Percentiles rank a stretch among this genome's conserved stretches.
Conservation (phyloP, 2,113 vertebrate species). For the Cranoglanis bouderius region DNA sequence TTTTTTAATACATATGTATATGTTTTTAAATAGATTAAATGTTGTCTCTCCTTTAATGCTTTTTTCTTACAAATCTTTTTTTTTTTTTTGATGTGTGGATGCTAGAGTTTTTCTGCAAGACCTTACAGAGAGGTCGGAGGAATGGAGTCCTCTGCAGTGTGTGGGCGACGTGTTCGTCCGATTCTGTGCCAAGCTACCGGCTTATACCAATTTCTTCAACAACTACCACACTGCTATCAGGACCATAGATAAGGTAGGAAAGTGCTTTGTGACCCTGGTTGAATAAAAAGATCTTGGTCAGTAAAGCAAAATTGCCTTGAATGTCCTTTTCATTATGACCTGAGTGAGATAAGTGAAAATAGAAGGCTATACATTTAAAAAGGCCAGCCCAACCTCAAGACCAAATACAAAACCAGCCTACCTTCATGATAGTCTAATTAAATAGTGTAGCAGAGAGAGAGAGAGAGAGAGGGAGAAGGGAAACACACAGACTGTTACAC, state of each 20-base stretch:
- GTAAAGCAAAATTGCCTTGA: not conserved
- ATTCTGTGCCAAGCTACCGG: conserved; percentile 73
- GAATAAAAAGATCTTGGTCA: not conserved
- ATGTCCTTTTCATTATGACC: not conserved
- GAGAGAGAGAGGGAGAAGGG: not conserved
- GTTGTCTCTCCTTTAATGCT: not conserved
- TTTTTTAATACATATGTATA: not conserved
- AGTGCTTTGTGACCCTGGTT: not conserved
- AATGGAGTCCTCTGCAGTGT: conserved; percentile 77
- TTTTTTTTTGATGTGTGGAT: not conserved
- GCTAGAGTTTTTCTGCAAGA: conserved; percentile 71
- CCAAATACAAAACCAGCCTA: not conserved
- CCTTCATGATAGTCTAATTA: not conserved
- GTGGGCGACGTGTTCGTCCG: conserved; percentile 76
- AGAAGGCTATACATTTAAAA: not conserved
- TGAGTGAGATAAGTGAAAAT: not conserved
- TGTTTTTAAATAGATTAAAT: not conserved
- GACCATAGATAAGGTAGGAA: conserved; percentile 80
- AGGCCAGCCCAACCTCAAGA: no score
- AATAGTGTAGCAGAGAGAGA: not conserved
- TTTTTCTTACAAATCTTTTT: no score
- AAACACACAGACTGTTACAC: no score
- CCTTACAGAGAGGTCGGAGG: conserved; percentile 69
- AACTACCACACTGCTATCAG: conserved; percentile 77
- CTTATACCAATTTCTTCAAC: conserved; percentile 80